Base-by-base conservation (phyloP, 2,888 invertebrate species). In the Pammene aurita region DNA sequence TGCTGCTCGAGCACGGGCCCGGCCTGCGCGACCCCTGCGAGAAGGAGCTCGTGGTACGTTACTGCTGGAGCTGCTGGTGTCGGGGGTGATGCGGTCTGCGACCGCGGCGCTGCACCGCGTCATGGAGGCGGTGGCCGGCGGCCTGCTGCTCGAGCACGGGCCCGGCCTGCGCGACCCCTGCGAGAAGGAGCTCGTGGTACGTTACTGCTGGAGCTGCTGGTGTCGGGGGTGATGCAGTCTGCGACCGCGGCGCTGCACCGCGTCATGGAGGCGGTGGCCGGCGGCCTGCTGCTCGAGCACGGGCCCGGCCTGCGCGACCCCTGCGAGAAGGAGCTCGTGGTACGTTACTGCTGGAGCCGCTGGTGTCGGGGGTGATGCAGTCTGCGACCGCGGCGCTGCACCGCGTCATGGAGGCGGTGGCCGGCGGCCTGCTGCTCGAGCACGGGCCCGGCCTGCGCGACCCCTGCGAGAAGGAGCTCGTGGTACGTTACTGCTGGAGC, bases 1-100 rank as follows among this genome's bases (percentile, higher is more conserved):
- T 98, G 80, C 93, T 99, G 78, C 94, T 98, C 70, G 96, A 97
- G 69, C 96, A 96, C 83, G 97, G 98, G 57, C 97, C 98, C 71
- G 99, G 99, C 71, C 93, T 99, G 71, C 93, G 97, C 46, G 99
- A 99, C 94, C 99, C 99, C 6, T 99, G 99, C 90, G 99, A 99
- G 93, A 99, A 98, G 90, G 98, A 99, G 62, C 95, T 96, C 0
- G 94, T 88, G 67, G 92, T 94, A 13, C 57, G 88, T 85, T 9
- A 4, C 42, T 42, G 11, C 1, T 13, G 94, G 99, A 99, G 92
- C 92, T 99, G 83, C 93, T 99, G 81, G 97, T 98, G 74, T 97
- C 99, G 87, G 98, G 98, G 89, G 97, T 98, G 76, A 96, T 99
- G 81, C 96, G 96, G 81, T 98, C 98, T 7, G 97, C 97, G 71